phyloP scores from a whole-genome alignment of 53 echinoderm and acorn worm genomes.

The Henricia sp. region DNA sequence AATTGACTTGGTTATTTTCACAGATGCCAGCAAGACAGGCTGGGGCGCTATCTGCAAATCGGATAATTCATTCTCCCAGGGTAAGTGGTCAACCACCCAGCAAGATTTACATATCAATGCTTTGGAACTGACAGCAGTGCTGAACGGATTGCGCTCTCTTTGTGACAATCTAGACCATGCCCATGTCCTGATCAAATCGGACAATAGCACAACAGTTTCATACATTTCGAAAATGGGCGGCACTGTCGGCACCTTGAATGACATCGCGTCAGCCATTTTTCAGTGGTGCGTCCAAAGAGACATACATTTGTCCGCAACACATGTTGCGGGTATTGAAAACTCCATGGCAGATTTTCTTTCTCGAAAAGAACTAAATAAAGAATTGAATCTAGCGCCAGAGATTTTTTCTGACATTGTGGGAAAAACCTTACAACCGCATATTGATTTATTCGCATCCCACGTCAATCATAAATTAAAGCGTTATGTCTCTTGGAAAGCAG shows the following conservation, averaged over 20 bases:
- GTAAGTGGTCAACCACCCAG: conserved; percentile 14
- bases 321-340: no score
- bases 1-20: conserved; percentile 35
- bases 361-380: not conserved
- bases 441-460: no score
- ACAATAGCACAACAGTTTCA: conserved; percentile 23
- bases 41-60: conserved; percentile 34
- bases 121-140: conserved; percentile 12
- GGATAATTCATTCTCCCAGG: conserved; percentile 56
- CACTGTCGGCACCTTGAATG: not conserved
- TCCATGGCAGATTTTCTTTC: no score
- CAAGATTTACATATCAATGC: conserved; percentile 31
- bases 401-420: no score
- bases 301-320: no score
- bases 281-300: not conserved
- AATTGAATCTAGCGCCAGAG: not conserved
- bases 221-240: conserved; percentile 24
- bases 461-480: no score
- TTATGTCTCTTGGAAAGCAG: conserved; percentile 11
- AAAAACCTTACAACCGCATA: no score
- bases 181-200: conserved; percentile 26
- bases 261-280: not conserved
- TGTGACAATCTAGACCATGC: conserved; percentile 18
- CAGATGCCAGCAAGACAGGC: conserved; percentile 18
- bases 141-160: conserved; percentile 13